Conservation (phyloP, 2,888 invertebrate genomes). For the Nasonia oneida region DNA sequence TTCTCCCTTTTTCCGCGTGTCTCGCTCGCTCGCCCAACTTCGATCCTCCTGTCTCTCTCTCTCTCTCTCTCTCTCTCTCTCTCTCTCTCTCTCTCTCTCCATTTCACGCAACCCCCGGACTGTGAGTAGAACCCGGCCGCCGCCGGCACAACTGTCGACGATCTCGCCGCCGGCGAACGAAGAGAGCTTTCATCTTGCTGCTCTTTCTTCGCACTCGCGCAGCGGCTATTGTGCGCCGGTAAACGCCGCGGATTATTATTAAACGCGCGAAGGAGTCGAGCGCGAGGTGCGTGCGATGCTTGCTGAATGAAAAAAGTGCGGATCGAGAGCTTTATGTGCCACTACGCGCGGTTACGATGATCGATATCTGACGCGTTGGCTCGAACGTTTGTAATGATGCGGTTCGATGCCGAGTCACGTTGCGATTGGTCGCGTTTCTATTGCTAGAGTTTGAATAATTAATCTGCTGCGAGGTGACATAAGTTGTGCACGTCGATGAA, state of each 20-base stretch:
- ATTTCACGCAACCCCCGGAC: conserved; percentile 69
- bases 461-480: background rate
- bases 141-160: conserved; percentile 64
- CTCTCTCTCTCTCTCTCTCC: conserved; percentile 54
- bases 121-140: conserved; percentile 62
- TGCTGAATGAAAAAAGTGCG: background rate
- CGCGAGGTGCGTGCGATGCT: background rate
- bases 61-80: conserved; percentile 44
- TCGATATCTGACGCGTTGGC: background rate
- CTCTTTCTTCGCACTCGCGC: conserved; percentile 50
- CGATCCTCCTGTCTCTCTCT: conserved; percentile 42
- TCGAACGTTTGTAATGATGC: background rate
- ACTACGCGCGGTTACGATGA: background rate
- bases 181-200: conserved; percentile 67
- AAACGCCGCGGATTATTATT: conserved; percentile 43
- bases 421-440: background rate
- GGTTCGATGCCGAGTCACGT: background rate
- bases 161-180: conserved; percentile 61
- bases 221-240: conserved; percentile 26
- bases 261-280: conserved; percentile 28
- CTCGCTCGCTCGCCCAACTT: conserved; percentile 58
- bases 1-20: conserved; percentile 45
- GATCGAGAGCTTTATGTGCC: background rate
- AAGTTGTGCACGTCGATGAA: background rate
- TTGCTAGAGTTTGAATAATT: background rate